These are phyloP conservation scores for Octopus bimaculoides DNA, from an alignment of 1,140 invertebrate species.

Conservation along the genomic window DNA sequence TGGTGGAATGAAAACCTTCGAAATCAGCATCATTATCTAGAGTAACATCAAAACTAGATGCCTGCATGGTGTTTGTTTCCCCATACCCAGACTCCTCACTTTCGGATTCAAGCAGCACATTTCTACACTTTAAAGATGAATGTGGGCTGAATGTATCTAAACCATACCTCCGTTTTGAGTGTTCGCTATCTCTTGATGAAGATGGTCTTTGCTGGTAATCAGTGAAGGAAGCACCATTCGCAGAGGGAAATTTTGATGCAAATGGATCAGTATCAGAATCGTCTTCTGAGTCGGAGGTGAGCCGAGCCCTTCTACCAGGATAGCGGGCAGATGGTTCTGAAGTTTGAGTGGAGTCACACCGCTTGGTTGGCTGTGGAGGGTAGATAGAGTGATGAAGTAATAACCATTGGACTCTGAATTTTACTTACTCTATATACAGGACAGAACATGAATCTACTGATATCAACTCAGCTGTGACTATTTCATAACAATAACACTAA, in stretches of 20 bases:
- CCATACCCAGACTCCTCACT: conserved; percentile 54
- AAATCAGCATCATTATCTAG: conserved; percentile 37
- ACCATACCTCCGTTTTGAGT: not conserved
- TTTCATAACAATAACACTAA: no score
- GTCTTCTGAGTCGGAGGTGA: conserved; percentile 26
- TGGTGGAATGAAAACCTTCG: conserved; percentile 11
- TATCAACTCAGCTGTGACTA: no score
- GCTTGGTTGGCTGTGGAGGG: conserved; percentile 25
- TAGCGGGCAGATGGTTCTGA: conserved; percentile 28
- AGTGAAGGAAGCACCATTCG: no score
- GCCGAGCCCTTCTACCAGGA: conserved; percentile 24
- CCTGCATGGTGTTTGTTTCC: conserved; percentile 51
- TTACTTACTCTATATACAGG: no score
- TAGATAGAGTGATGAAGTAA: conserved; percentile 29
- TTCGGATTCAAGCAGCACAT: conserved; percentile 40
- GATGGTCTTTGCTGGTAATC: not conserved
- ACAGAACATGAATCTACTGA: no score
- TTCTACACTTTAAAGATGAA: conserved; percentile 11
- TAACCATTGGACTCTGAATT: conserved; percentile 18
- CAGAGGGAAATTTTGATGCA: not conserved
- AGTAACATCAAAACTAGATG: conserved; percentile 50
- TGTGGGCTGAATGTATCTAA: not conserved
- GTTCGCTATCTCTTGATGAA: not conserved
- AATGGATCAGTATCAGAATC: not conserved
- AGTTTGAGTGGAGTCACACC: conserved; percentile 39